Evolutionary conservation across 2,888 invertebrate genomes (phyloP), one percentile per base, ranked within the genome.

Genomic region (Drosophila anceps): DNA sequence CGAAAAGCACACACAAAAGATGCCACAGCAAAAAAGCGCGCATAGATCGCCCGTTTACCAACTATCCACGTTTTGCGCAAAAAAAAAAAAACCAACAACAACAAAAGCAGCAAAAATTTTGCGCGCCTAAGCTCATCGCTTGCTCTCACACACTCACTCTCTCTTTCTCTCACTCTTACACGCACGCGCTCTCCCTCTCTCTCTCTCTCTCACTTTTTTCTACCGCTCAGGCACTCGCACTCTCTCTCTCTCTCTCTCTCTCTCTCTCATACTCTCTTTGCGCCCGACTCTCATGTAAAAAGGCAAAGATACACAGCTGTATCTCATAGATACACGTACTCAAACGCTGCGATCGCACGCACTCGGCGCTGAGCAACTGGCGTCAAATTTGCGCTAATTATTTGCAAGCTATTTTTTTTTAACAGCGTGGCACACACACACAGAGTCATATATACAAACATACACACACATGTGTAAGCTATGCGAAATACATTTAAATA

Each of bases 371-470:
- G 76, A 70, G 76, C 67, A 67, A 76, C 73, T 85, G 73, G 83
- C 88, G 83, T 75, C 80, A 76, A 88, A 83, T 88, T 76, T 79
- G 88, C 86, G 86, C 88, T 90, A 86, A 86, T 90, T 90, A 88
- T 86, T 90, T 69, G 90, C 83, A 73, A 86, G 81, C 77, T 71
- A 66, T 85, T 76, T 70, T 29, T 33, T 44, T 60, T 43, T 7
- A 20, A 9, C 48, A 51, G n/a, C 20, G 13, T 44, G 35, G n/a
- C 54, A 29, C 48, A 46, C 55, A 35, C 24, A 31, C 41, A 13
- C 15, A 29, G n/a, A n/a, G n/a, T n/a, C 46, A 24, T 20, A 35
- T 7, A n/a, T 37, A 18, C 39, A 44, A 48, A 31, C n/a, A 39
- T 29, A 18, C 15, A 18, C 48, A 13, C 24, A 29, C 6, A 13